phyloP scores from a whole-genome alignment of 1,140 invertebrate genomes.

The Ceratina calcarata region DNA sequence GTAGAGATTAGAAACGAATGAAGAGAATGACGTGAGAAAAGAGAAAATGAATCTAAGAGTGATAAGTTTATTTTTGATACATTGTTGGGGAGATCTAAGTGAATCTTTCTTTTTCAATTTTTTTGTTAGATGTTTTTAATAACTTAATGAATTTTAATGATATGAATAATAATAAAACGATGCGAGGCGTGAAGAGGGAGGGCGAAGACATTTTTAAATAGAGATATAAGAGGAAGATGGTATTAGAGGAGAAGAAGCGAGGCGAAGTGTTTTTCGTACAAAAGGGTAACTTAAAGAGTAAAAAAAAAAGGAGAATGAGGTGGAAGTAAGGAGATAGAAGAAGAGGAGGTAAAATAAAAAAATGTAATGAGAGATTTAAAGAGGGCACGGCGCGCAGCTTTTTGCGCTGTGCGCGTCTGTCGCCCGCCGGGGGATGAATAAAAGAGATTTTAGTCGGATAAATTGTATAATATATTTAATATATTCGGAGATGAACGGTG shows the following conservation, averaged over 20 bases:
- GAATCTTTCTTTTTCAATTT: constrained; percentile 74
- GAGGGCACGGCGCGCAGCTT: constrained; percentile 66
- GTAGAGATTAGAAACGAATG: constrained; percentile 9
- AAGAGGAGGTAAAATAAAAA: constrained; percentile 16
- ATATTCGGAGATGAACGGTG: constrained; percentile 74
- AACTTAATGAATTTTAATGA: constrained; percentile 79
- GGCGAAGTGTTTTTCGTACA: constrained; percentile 53
- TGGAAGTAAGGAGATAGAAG: constrained; percentile 24
- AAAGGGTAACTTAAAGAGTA: constrained; percentile 50
- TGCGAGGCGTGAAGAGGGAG: constrained; percentile 37
- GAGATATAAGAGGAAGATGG: constrained; percentile 44
- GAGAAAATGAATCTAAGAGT: constrained; percentile 68
- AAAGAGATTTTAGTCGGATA: constrained; percentile 77
- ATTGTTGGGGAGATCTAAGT: constrained; percentile 76
- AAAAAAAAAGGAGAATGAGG: not conserved
- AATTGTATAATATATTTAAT: constrained; percentile 81
- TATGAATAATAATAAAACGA: constrained; percentile 65
- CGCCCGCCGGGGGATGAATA: constrained; percentile 58
- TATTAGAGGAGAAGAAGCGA: constrained; percentile 24
- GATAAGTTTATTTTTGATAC: constrained; percentile 81
- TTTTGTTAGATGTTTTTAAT: constrained; percentile 78
- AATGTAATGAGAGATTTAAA: constrained; percentile 32
- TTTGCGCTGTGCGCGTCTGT: constrained; percentile 70
- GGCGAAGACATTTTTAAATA: constrained; percentile 53
- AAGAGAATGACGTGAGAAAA: constrained; percentile 41